Percentiles rank a stretch among this genome's conserved stretches.
Conservation (phyloP, 23 tunicate genomes). For the Botrylloides violaceus region DNA sequence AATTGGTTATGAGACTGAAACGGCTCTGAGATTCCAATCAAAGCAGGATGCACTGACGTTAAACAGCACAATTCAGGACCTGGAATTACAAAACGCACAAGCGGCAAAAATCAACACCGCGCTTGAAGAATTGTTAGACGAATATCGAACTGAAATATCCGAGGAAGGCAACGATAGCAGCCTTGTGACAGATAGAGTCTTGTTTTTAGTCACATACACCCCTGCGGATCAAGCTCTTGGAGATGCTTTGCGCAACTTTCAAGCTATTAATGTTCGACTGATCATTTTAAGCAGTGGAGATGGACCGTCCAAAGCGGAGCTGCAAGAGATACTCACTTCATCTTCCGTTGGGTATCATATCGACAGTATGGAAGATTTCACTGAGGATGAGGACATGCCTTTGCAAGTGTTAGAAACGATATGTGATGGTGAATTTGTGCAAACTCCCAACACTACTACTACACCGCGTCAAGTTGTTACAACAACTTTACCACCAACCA, state of each 20-base stretch:
- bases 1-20: conserved; percentile 19
- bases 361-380: conserved; percentile 15
- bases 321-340: neutral
- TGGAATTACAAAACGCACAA: conserved; percentile 32
- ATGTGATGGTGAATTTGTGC: conserved; percentile 23
- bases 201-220: conserved; percentile 24
- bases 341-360: neutral
- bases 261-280: neutral
- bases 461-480: neutral
- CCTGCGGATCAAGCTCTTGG: conserved; percentile 19
- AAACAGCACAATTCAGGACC: conserved; percentile 8
- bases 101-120: neutral
- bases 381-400: neutral
- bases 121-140: neutral
- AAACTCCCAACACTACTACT: neutral
- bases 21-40: neutral
- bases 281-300: conserved; percentile 17
- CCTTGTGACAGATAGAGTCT: conserved; percentile 3
- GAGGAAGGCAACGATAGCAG: neutral
- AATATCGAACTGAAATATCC: neutral
- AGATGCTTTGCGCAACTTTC: neutral
- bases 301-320: neutral
- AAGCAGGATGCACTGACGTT: conserved; percentile 26
- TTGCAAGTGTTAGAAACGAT: conserved; percentile 16
- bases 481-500: conserved; percentile 1